Evolutionary conservation across 2,888 invertebrate species (phyloP).

Genomic region (Trissoscelio sp.): DNA sequence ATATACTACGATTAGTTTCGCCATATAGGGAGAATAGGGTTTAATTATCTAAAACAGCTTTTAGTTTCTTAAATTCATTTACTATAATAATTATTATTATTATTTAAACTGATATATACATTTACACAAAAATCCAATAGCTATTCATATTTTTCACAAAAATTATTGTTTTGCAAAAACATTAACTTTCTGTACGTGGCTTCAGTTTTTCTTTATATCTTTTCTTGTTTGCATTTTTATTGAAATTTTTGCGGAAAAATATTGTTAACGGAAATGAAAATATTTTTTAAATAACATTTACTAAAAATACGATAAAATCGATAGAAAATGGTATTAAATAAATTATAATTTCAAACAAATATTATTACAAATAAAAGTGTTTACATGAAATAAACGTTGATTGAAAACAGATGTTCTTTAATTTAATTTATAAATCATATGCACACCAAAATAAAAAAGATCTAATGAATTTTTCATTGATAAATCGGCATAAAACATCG

Average conservation of each 20-base stretch:
- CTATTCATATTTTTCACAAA: not conserved
- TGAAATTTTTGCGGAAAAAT: not conserved
- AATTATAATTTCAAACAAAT: too few species aligned
- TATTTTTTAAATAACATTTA: constrained; percentile 1
- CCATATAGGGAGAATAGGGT: not conserved
- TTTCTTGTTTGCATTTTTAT: not conserved
- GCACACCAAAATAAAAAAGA: not conserved
- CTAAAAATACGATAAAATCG: not conserved
- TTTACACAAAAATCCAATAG: too few species aligned
- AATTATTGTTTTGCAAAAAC: not conserved
- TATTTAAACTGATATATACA: too few species aligned
- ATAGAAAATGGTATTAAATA: too few species aligned
- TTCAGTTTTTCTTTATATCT: not conserved
- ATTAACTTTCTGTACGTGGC: not conserved
- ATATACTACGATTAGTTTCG: constrained; percentile 15
- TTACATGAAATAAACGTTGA: too few species aligned
- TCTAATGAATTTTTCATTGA: constrained; percentile 12
- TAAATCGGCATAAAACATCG: constrained; percentile 15
- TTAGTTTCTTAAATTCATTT: too few species aligned
- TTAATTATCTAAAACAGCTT: not conserved
- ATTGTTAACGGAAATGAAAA: not conserved
- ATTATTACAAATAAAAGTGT: too few species aligned
- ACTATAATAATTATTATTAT: too few species aligned
- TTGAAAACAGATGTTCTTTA: constrained; percentile 1
- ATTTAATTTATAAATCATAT: constrained; percentile 13